Evolutionary conservation across 2,888 invertebrate genomes (phyloP).

Genomic region (Spilosoma lubricipeda): DNA sequence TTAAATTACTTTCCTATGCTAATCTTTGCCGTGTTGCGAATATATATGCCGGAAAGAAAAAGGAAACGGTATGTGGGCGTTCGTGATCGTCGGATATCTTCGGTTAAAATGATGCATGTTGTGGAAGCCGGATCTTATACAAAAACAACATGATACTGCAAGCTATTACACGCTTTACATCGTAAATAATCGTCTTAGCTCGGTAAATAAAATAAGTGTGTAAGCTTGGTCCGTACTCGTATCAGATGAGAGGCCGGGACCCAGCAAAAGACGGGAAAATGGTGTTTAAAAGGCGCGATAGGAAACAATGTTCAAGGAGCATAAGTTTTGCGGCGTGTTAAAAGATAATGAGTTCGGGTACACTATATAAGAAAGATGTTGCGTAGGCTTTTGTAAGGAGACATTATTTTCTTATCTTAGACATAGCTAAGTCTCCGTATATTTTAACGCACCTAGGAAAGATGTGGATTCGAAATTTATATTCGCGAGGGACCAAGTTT

Average conservation of each 20-base stretch:
- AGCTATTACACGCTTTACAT: slow-evolving; percentile 79
- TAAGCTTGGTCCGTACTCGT: slow-evolving; percentile 72
- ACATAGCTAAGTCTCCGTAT: slow-evolving; percentile 66
- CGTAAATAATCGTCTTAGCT: slow-evolving; percentile 83
- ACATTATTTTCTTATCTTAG: slow-evolving; percentile 77
- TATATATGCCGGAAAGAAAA: slow-evolving; percentile 67
- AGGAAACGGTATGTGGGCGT: slow-evolving; percentile 64
- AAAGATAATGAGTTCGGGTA: slow-evolving; percentile 82
- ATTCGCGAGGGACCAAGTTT: slow-evolving; percentile 68
- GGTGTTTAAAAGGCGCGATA: slow-evolving; percentile 81
- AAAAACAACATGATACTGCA: slow-evolving; percentile 78
- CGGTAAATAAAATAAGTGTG: slow-evolving; percentile 83
- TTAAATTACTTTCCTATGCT: slow-evolving; percentile 83
- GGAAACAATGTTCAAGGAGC: slow-evolving; percentile 73
- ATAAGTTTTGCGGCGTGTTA: slow-evolving; percentile 80
- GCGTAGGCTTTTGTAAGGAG: slow-evolving; percentile 73
- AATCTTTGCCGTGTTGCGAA: slow-evolving; percentile 77
- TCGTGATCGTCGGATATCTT: slow-evolving; percentile 66
- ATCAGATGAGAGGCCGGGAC: slow-evolving; percentile 79
- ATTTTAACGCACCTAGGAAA: slow-evolving; percentile 74
- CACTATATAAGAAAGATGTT: slow-evolving; percentile 75
- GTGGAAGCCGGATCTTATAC: slow-evolving; percentile 66
- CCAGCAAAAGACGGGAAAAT: slow-evolving; percentile 75
- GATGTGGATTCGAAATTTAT: slow-evolving; percentile 76
- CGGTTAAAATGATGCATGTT: slow-evolving; percentile 76